Conservation (phyloP, 64 coral and sea anemone species). For the Astreopora myriophthalma region DNA sequence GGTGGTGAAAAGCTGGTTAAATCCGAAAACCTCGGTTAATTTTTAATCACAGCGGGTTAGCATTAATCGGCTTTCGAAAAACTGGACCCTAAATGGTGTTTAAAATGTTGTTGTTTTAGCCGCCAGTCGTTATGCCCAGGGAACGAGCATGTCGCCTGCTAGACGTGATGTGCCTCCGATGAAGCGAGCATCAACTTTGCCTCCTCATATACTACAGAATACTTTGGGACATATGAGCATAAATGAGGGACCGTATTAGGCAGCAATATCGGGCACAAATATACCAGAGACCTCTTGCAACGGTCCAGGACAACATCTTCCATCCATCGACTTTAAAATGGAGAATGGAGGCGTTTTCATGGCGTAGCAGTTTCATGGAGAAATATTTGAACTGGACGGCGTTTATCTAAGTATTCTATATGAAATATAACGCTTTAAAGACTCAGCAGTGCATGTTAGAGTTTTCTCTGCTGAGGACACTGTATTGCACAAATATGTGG, state of each 20-base stretch:
- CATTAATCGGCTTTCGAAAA: too few relatives aligned
- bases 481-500: too few relatives aligned
- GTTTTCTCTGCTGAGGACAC: too few relatives aligned
- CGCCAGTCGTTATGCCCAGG: neutral
- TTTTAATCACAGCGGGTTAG: too few relatives aligned
- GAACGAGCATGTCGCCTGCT: neutral
- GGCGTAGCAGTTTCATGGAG: too few relatives aligned
- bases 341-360: neutral
- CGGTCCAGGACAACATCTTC: neutral
- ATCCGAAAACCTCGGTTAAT: too few relatives aligned
- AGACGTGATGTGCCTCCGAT: neutral
- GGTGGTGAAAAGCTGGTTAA: too few relatives aligned
- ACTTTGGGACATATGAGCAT: neutral
- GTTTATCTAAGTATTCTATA: too few relatives aligned
- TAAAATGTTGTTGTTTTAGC: neutral
- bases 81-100: too few relatives aligned
- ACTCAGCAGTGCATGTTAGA: too few relatives aligned
- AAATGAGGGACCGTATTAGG: neutral
- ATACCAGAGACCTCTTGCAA: neutral
- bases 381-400: too few relatives aligned
- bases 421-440: too few relatives aligned
- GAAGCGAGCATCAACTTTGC: neutral
- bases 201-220: slow-evolving; percentile 27
- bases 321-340: neutral
- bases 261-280: neutral